Evolutionary conservation across 2,797 vertebrate genomes (phyloP).

Genomic region (Rhabdophis nuchalis): DNA sequence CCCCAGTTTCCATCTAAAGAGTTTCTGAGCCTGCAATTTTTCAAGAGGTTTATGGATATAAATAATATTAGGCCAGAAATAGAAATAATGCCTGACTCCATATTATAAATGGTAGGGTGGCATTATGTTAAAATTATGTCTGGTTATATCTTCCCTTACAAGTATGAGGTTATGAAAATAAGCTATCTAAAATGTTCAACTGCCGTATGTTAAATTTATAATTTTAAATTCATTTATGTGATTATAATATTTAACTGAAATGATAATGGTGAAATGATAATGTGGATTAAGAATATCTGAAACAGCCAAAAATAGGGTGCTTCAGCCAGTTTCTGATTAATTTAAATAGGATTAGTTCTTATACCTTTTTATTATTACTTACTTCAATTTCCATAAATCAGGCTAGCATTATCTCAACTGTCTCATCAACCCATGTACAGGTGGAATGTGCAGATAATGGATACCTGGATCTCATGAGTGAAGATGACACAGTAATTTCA

Average conservation of each 20-base stretch:
- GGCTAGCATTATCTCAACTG: neutral
- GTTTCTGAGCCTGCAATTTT: constrained; percentile 16
- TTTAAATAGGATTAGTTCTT: neutral
- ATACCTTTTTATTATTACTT: neutral
- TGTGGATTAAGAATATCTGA: neutral
- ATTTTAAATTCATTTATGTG: neutral
- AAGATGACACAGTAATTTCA: neutral
- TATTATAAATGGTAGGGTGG: neutral
- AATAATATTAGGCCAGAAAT: constrained; percentile 17
- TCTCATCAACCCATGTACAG: neutral
- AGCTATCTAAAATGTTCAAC: constrained; percentile 4
- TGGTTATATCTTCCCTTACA: constrained; percentile 1
- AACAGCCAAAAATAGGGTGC: neutral
- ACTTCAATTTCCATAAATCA: neutral
- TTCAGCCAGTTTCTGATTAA: neutral
- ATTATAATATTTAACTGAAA: constrained; percentile 16
- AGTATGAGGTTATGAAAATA: neutral
- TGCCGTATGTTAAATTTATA: neutral
- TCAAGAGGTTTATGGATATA: neutral
- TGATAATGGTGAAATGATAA: constrained; percentile 3
- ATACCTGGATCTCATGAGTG: neutral
- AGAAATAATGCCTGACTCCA: constrained; percentile 14
- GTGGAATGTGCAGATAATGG: neutral
- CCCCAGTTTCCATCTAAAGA: constrained; percentile 3
- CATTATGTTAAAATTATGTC: neutral